Conservation (phyloP, 2,797 vertebrate genomes). For the Sylvilagus floridanus region DNA sequence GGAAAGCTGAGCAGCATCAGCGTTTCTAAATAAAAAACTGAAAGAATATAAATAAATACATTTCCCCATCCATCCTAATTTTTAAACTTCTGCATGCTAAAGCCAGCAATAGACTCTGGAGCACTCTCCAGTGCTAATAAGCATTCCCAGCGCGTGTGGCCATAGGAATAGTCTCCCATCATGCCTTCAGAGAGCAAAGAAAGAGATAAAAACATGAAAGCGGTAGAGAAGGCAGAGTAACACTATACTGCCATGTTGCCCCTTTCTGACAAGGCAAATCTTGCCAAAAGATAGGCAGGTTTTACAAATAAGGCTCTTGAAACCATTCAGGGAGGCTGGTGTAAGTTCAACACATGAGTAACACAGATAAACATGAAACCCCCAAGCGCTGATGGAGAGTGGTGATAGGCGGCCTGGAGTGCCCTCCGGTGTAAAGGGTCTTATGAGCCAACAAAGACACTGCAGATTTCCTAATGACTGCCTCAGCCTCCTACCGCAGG, state of each 20-base stretch:
- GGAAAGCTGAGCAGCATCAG: background rate
- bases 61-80: background rate
- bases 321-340: background rate
- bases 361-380: slow-evolving; percentile 71
- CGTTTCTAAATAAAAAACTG: slow-evolving; percentile 9
- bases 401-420: background rate
- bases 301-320: slow-evolving; percentile 61
- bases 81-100: background rate
- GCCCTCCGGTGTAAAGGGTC: slow-evolving; percentile 20
- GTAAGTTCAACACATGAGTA: slow-evolving; percentile 52
- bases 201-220: background rate
- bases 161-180: background rate
- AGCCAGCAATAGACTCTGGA: background rate
- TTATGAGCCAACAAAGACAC: background rate
- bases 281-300: slow-evolving; percentile 60
- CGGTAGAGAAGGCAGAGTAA: background rate
- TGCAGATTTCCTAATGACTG: slow-evolving; percentile 47
- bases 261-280: slow-evolving; percentile 36
- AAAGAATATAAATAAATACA: background rate
- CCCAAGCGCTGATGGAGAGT: slow-evolving; percentile 23
- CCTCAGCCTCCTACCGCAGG: background rate
- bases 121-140: background rate
- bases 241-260: slow-evolving; percentile 10
- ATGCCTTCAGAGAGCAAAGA: slow-evolving; percentile 14
- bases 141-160: background rate